Evolutionary conservation across 2,888 invertebrate species (phyloP).

Genomic region (Amblyjoppa proteus): DNA sequence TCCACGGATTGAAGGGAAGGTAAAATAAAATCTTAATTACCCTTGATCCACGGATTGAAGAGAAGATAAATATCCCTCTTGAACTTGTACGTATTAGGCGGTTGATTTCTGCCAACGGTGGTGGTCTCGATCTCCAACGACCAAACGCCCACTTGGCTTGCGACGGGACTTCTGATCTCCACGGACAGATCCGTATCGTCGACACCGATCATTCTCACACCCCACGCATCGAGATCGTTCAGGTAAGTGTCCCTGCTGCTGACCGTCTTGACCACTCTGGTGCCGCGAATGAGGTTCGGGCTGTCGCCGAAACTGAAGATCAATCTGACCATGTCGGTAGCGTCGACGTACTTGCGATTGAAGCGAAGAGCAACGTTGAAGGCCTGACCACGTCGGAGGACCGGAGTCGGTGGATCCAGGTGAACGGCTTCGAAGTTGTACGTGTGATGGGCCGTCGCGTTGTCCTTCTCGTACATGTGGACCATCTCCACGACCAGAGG

Average conservation of each 20-base stretch:
- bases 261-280: slow-evolving; percentile 85
- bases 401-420: slow-evolving; percentile 88
- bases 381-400: slow-evolving; percentile 90
- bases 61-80: slow-evolving; percentile 91
- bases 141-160: slow-evolving; percentile 90
- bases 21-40: slow-evolving; percentile 85
- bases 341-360: slow-evolving; percentile 87
- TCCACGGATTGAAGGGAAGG: too few species aligned
- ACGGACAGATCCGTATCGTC: slow-evolving; percentile 78
- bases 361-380: slow-evolving; percentile 90
- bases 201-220: slow-evolving; percentile 81
- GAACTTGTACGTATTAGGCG: slow-evolving; percentile 86
- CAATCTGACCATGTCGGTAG: slow-evolving; percentile 88
- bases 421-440: slow-evolving; percentile 90
- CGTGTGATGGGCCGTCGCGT: slow-evolving; percentile 90
- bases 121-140: slow-evolving; percentile 88
- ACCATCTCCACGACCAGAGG: slow-evolving; percentile 87
- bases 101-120: slow-evolving; percentile 82
- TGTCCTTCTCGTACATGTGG: slow-evolving; percentile 89
- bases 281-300: slow-evolving; percentile 86
- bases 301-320: slow-evolving; percentile 88
- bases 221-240: slow-evolving; percentile 84
- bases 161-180: slow-evolving; percentile 89
- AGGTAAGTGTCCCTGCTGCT: slow-evolving; percentile 77
- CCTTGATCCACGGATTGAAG: slow-evolving; percentile 94